A percentile compares a stretch with the other conserved stretches of the same genome.
phyloP scores from a whole-genome alignment of 2,888 invertebrate genomes.

The Cylloceria caligata region DNA sequence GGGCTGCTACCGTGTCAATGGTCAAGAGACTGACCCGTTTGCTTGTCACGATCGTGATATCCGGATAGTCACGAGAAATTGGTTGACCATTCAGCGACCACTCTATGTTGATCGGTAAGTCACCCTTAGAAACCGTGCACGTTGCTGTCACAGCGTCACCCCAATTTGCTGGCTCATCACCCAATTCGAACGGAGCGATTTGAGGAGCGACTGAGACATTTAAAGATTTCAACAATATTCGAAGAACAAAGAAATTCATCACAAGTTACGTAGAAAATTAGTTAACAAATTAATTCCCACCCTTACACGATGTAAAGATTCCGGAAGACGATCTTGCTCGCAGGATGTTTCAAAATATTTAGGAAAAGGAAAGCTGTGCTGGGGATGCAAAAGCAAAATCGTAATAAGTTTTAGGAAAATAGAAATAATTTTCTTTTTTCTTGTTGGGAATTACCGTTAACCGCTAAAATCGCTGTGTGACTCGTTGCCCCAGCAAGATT shows the following conservation, averaged over 20 bases:
- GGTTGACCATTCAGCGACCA: conserved; percentile 90
- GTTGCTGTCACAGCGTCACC: conserved; percentile 87
- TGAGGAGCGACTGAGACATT: conserved; percentile 89
- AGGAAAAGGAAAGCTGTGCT: conserved; percentile 24
- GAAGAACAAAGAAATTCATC: neutral
- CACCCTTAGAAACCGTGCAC: conserved; percentile 89
- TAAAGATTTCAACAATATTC: conserved; percentile 52
- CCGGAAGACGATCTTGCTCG: conserved; percentile 53
- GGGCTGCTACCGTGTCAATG: conserved; percentile 84
- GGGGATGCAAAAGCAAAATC: conserved; percentile 10
- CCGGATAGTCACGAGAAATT: conserved; percentile 74
- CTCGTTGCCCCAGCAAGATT: conserved; percentile 86
- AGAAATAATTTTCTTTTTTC: neutral
- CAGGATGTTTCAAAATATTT: conserved; percentile 17
- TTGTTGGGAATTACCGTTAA: conserved; percentile 85
- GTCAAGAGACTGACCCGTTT: conserved; percentile 84
- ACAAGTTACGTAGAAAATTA: neutral
- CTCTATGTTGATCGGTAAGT: conserved; percentile 89
- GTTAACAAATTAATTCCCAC: neutral
- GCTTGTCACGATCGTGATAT: conserved; percentile 77
- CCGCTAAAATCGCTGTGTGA: conserved; percentile 85
- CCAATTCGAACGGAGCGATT: conserved; percentile 90
- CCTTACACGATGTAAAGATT: conserved; percentile 22
- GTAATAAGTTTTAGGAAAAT: neutral
- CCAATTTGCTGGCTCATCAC: conserved; percentile 88